Percentiles rank a stretch among this genome's conserved stretches.
These are phyloP conservation scores for Actias luna DNA, from an alignment of 2,888 invertebrate genomes.

Conservation along the genomic window DNA sequence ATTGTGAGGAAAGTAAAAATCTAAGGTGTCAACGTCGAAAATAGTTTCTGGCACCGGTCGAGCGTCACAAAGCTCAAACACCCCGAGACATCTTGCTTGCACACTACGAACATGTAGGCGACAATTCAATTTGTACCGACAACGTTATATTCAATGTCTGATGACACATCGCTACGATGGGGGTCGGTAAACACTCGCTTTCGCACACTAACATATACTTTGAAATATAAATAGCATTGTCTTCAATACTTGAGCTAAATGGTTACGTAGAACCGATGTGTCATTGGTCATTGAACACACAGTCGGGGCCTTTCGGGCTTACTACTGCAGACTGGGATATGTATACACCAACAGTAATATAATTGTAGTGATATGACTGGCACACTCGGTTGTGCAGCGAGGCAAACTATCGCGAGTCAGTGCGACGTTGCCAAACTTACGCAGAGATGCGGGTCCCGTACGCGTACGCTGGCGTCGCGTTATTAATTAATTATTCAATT, in stretches of 20 bases:
- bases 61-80: conserved; percentile 16
- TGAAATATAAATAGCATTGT: conserved; percentile 76
- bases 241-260: conserved; percentile 47
- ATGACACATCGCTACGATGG: conserved; percentile 68
- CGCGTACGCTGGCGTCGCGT: conserved; percentile 20
- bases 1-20: conserved; percentile 33
- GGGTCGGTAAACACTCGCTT: conserved; percentile 73
- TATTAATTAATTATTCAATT: conserved; percentile 37
- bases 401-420: conserved; percentile 39
- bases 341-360: conserved; percentile 40
- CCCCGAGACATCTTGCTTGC: conserved; percentile 19
- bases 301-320: conserved; percentile 38
- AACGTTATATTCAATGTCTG: conserved; percentile 67
- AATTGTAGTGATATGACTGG: conserved; percentile 51
- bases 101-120: conserved; percentile 15
- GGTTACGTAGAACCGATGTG: conserved; percentile 72
- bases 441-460: conserved; percentile 47
- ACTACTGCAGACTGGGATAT: conserved; percentile 57
- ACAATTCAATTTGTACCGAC: conserved; percentile 59
- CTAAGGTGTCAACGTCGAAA: conserved; percentile 36
- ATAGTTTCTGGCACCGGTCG: conserved; percentile 49
- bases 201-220: conserved; percentile 61
- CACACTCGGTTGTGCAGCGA: conserved; percentile 54
- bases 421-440: conserved; percentile 68
- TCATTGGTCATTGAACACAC: conserved; percentile 54